Conservation (phyloP, 2,888 invertebrate species). For the Oligia fasciuncula region DNA sequence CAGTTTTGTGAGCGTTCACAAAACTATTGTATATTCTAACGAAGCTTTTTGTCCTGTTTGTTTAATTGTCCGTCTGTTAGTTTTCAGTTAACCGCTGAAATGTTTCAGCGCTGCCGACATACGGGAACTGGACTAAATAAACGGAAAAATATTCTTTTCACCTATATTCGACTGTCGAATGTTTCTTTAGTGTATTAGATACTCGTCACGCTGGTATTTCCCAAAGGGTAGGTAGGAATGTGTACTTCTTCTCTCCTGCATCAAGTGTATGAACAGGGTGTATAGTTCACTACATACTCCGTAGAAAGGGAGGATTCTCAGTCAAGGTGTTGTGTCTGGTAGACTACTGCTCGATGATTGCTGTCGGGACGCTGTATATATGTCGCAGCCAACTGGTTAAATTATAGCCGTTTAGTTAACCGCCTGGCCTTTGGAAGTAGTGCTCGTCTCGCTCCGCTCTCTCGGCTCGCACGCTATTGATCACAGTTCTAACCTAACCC, state of each 20-base stretch:
- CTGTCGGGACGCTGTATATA: no score
- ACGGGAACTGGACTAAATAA: constrained; percentile 36
- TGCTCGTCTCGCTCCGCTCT: no score
- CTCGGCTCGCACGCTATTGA: no score
- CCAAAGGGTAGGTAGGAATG: neutral
- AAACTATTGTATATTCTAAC: constrained; percentile 50
- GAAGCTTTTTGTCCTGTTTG: constrained; percentile 54
- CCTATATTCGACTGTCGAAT: constrained; percentile 1
- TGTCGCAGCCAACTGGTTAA: no score
- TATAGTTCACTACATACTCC: neutral
- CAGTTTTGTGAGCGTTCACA: constrained; percentile 32
- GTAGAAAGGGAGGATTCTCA: neutral
- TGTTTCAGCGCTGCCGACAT: constrained; percentile 39
- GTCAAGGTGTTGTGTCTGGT: neutral
- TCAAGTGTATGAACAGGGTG: neutral
- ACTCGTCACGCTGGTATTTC: neutral
- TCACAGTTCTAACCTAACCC: no score
- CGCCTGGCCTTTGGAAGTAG: no score
- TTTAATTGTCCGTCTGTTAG: constrained; percentile 64
- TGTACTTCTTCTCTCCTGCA: neutral
- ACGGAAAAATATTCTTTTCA: constrained; percentile 37
- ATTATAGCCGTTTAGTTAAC: no score
- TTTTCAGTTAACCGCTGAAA: constrained; percentile 64
- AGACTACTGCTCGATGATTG: no score
- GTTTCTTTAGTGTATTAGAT: constrained; percentile 22